Conservation (phyloP, 2,888 invertebrate genomes). For the Phrixothrix hirtus region DNA sequence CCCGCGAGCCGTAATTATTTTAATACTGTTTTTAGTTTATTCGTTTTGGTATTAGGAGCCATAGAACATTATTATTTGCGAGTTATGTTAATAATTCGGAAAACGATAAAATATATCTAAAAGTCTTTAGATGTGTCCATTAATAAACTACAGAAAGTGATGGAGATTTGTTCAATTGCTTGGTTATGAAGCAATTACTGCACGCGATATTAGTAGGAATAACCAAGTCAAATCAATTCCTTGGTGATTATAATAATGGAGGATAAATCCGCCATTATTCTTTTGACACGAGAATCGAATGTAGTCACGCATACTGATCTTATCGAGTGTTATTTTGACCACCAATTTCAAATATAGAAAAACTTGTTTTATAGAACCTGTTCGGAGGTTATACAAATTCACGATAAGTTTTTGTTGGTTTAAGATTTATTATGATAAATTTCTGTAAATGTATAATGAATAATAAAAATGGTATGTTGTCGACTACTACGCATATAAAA, state of each 20-base stretch:
- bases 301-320: conserved; percentile 52
- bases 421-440: too few species aligned
- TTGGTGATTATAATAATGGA: conserved; percentile 39
- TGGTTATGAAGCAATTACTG: conserved; percentile 14
- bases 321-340: conserved; percentile 42
- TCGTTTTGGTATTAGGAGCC: conserved; percentile 9
- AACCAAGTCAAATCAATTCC: conserved; percentile 38
- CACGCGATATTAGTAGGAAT: conserved; percentile 17
- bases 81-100: conserved; percentile 5
- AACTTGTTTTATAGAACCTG: conserved; percentile 36
- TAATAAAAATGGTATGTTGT: too few species aligned
- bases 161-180: conserved; percentile 12
- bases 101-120: conserved; percentile 4
- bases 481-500: too few species aligned
- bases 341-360: conserved; percentile 34
- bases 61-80: conserved; percentile 11
- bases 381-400: conserved; percentile 18
- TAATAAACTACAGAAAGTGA: conserved; percentile 10
- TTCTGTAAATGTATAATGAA: too few species aligned
- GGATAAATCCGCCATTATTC: conserved; percentile 47
- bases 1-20: conserved; percentile 31
- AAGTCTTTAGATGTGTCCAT: conserved; percentile 5
- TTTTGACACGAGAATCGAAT: conserved; percentile 51
- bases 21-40: conserved; percentile 24
- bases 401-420: conserved; percentile 11